Base-by-base conservation (phyloP, 2,113 vertebrate genomes). In the Epinephelus fuscoguttatus region DNA sequence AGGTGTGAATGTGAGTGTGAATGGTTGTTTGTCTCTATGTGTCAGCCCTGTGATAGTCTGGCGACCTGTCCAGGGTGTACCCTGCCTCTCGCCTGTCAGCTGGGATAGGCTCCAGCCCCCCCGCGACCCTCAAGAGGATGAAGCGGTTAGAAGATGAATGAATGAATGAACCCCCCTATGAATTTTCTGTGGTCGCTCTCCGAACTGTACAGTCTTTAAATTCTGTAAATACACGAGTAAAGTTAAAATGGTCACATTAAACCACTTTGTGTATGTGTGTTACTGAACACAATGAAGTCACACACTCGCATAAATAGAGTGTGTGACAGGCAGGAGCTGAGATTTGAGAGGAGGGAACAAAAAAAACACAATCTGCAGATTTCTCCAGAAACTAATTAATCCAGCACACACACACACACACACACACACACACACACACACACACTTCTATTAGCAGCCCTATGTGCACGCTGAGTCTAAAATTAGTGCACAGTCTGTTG, bases 401-500 rank as follows among this genome's bases (percentile, higher is more conserved):
- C 78, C 42, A 63, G 33, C 23, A 13, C 37, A 50, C 25, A 30
- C 64, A 53, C 70, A n/a, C 25, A 53, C 30, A 66, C 37, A n/a
- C 72, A 57, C 45, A 55, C 63, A 72, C 55, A 78, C 61, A 80
- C 37, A 53, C 33, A 63, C 71, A 53, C 45, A 69, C 62, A 74
- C 40, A 30, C 50, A 64, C 49, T 60, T 80, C 61, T 83, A 88
- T 87, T 75, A 80, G 75, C 81, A 63, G 23, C 89, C 18, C 84
- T 61, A 84, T 19, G 63, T 88, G 88, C 88, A 88, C 49, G 64
- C 89, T 84, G 90, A 30, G 88, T 84, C 87, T 93, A 92, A 93
- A 94, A 92, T 93, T 92, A 93, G 90, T 40, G 17, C 42, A 25
- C 90, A 92, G 84, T 78, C 83, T 88, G 88, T 78, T 82, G 75